These are phyloP conservation scores for Drosophila dunni DNA, from an alignment of 1,140 invertebrate species.

Conservation along the genomic window DNA sequence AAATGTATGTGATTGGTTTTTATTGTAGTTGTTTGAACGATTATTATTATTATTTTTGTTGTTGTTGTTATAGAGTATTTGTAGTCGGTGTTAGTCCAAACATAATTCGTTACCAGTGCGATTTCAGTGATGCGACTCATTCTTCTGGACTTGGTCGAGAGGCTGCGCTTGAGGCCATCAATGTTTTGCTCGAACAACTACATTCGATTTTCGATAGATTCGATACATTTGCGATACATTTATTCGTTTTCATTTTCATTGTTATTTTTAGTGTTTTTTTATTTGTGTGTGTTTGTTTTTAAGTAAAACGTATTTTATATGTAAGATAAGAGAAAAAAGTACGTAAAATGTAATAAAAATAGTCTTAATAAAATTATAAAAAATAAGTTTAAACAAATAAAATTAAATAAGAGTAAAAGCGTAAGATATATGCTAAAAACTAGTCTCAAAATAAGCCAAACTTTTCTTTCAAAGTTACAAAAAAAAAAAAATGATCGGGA, in stretches of 20 bases:
- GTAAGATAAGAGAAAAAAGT: slow-evolving; percentile 77
- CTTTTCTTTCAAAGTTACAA: no score
- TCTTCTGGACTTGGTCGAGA: slow-evolving; percentile 89
- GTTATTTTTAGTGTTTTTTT: not conserved
- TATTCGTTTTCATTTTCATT: no score
- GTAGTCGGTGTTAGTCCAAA: slow-evolving; percentile 68
- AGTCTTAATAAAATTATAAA: slow-evolving; percentile 46
- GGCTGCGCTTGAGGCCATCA: slow-evolving; percentile 91
- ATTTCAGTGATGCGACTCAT: slow-evolving; percentile 93
- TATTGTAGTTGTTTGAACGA: not conserved
- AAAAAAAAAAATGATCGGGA: not conserved
- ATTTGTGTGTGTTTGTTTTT: slow-evolving; percentile 17
- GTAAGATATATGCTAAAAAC: not conserved
- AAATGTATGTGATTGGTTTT: slow-evolving; percentile 24
- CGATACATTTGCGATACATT: not conserved
- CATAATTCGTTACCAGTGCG: slow-evolving; percentile 88
- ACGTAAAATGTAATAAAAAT: slow-evolving; percentile 43
- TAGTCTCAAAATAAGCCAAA: no score
- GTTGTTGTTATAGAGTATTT: slow-evolving; percentile 25
- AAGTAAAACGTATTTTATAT: slow-evolving; percentile 58
- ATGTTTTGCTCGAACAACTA: slow-evolving; percentile 94
- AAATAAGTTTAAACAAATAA: slow-evolving; percentile 44
- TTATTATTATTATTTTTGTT: slow-evolving; percentile 21
- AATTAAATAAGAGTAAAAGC: slow-evolving; percentile 33
- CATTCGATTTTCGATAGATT: slow-evolving; percentile 78